A percentile compares a stretch with the other conserved stretches of the same genome.
These are phyloP conservation scores for Neosilurus mollespiculum DNA, from an alignment of 2,797 vertebrate species.

Conservation along the genomic window DNA sequence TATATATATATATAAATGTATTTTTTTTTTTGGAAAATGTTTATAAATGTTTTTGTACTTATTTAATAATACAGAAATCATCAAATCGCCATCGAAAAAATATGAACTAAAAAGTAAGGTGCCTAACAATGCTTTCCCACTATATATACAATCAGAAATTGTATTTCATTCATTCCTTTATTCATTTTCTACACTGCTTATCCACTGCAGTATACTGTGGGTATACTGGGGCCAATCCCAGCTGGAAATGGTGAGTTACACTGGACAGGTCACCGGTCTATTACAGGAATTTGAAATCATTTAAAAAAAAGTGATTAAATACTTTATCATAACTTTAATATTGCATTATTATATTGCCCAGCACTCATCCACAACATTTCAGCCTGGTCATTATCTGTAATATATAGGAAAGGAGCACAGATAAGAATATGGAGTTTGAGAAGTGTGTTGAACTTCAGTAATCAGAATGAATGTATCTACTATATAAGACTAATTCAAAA, in stretches of 20 bases:
- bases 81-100: not conserved
- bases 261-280: too few relatives aligned
- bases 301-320: too few relatives aligned
- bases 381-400: not conserved
- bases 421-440: not conserved
- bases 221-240: too few relatives aligned
- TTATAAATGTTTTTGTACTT: not conserved
- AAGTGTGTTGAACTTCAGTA: not conserved
- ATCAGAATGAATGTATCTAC: not conserved
- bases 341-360: not conserved
- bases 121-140: not conserved
- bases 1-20: too few relatives aligned
- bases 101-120: not conserved
- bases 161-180: not conserved
- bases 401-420: not conserved
- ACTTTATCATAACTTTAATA: not conserved
- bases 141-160: not conserved
- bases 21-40: not conserved
- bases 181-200: too few relatives aligned
- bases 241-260: too few relatives aligned
- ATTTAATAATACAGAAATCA: not conserved
- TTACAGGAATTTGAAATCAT: too few relatives aligned
- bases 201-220: too few relatives aligned
- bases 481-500: not conserved
- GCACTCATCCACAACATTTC: not conserved